Evolutionary conservation across 2,888 invertebrate species (phyloP).

Genomic region (Dolichopus griseipennis): DNA sequence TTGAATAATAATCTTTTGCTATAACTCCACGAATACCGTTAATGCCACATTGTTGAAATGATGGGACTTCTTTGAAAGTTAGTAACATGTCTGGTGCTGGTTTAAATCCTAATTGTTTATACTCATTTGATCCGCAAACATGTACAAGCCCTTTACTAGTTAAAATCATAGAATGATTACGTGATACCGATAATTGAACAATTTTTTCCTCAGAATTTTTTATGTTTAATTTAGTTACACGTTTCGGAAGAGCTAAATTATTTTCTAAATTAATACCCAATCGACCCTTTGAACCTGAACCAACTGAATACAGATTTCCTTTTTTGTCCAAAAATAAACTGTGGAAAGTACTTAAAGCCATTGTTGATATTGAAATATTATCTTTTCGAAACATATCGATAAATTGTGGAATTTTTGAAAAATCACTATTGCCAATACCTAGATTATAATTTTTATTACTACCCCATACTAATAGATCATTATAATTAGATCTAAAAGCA

Average conservation of each 20-base stretch:
- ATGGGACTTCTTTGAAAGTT: slow-evolving; percentile 35
- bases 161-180: slow-evolving; percentile 38
- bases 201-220: slow-evolving; percentile 33
- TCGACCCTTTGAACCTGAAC: slow-evolving; percentile 69
- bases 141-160: slow-evolving; percentile 41
- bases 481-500: slow-evolving; percentile 30
- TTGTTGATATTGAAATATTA: slow-evolving; percentile 52
- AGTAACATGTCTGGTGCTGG: slow-evolving; percentile 44
- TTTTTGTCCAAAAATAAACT: slow-evolving; percentile 37
- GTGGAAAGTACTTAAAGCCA: slow-evolving; percentile 41
- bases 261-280: slow-evolving; percentile 62
- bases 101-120: slow-evolving; percentile 54
- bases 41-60: slow-evolving; percentile 39
- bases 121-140: slow-evolving; percentile 56
- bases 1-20: slow-evolving; percentile 63
- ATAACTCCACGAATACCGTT: slow-evolving; percentile 49
- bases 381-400: slow-evolving; percentile 58
- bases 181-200: slow-evolving; percentile 35
- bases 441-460: slow-evolving; percentile 76
- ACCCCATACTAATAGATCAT: slow-evolving; percentile 75
- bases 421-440: slow-evolving; percentile 62
- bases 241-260: slow-evolving; percentile 36
- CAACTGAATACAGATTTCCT: slow-evolving; percentile 59
- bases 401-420: slow-evolving; percentile 54
- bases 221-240: slow-evolving; percentile 27